Evolutionary conservation across 2,888 invertebrate genomes (phyloP), one percentile per base, ranked within the genome.

Genomic region (Pandemis cinnamomeana): DNA sequence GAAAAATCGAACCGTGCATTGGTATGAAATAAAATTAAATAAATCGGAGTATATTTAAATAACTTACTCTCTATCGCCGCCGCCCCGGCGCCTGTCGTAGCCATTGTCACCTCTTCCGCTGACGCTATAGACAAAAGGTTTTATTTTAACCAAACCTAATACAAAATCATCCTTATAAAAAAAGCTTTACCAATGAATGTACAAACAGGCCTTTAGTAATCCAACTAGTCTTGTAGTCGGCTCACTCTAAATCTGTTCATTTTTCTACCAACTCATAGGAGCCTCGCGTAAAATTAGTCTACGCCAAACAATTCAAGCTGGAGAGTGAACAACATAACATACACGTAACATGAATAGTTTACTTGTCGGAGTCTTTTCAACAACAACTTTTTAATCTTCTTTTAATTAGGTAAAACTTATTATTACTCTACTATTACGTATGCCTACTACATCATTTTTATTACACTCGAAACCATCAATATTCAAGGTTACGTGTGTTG

Each of bases 1-100:
- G 27, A 36, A 36, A 2, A 36, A 2, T 36, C 27, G 20, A 2
- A 4, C 4, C 27, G 4, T 36, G 27, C 27, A 36, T 36, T 36
- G 11, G 48, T 13, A 11, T 48, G 48, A 51, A n/a, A n/a, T 51
- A 11, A n/a, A 11, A 6, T 5, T n/a, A 6, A 51, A 51, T n/a
- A n/a, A 2, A 53, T 55, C 8, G 27, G 41, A 67, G 71, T 71
- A 13, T 61, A 71, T 67, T 20, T 71, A n/a, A 73, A 61, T 70
- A 77, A 95, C 95, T 95, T 85, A 95, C 96, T 95, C 96, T 93
- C 95, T 91, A 77, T 95, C 94, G 78, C 88, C 89, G 80, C 88
- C 89, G 80, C 88, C 94, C 80, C 88, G 92, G 82, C 89, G 94
- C 81, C 88, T 92, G 81, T 90, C 95, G 85, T 95, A 93, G n/a